Evolutionary conservation across 2,797 vertebrate species (phyloP).

Genomic region (Crax fasciolata): DNA sequence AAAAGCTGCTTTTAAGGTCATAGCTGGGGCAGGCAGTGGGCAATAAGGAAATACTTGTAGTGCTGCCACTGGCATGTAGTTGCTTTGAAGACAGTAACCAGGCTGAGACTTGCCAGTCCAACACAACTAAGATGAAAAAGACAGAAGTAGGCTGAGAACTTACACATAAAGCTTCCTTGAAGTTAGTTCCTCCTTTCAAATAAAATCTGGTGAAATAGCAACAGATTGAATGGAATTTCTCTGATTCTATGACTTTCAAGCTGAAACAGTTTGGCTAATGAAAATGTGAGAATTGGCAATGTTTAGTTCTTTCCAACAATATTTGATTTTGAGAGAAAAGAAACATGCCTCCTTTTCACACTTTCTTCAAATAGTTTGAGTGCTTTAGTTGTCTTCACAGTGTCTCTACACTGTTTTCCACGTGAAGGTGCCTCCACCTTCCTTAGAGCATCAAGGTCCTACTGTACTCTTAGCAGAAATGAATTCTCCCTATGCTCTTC

Average conservation of each 20-base stretch:
- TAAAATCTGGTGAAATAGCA: background rate
- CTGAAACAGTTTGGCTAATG: background rate
- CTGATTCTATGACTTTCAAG: background rate
- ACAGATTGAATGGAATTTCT: background rate
- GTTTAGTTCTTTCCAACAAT: background rate
- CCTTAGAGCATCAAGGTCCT: background rate
- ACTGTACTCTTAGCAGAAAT: background rate
- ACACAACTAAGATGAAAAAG: background rate
- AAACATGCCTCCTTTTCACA: background rate
- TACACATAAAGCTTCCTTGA: background rate
- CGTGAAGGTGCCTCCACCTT: background rate
- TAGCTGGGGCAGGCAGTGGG: background rate
- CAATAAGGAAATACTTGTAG: background rate
- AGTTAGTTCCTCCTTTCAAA: background rate
- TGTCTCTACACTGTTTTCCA: background rate
- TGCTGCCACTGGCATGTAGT: background rate
- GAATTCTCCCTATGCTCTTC: background rate
- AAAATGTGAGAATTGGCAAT: background rate
- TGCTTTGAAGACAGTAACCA: background rate
- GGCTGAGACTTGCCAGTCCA: background rate
- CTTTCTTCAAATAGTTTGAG: background rate
- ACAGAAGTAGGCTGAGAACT: background rate
- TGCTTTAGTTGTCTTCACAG: background rate
- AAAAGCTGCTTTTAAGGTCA: background rate
- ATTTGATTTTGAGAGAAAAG: background rate